phyloP scores from a whole-genome alignment of 35 echinoderm and acorn worm species.

The Stichopus chloronotus region DNA sequence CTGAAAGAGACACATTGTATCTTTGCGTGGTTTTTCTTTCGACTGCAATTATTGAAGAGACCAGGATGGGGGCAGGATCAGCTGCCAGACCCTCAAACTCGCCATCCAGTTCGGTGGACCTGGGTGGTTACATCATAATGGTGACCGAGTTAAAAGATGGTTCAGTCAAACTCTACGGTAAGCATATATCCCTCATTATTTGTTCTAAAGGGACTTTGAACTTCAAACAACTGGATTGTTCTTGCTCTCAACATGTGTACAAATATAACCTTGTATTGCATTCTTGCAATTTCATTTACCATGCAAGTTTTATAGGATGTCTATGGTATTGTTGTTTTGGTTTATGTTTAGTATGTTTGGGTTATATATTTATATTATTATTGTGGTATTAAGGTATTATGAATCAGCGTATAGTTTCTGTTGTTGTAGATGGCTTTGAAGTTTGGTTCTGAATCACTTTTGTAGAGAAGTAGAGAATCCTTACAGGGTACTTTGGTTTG shows the following conservation, averaged over 20 bases:
- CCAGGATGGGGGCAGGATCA: conserved; percentile 4
- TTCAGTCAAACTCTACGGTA: conserved; percentile 85
- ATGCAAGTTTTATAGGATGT: background rate
- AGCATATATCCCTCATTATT: conserved; percentile 18
- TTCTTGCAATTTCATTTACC: too few species aligned
- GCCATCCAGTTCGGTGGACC: conserved; percentile 64
- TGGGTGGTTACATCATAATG: conserved; percentile 89
- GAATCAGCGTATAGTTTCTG: too few species aligned
- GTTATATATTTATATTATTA: background rate
- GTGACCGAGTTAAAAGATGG: conserved; percentile 73
- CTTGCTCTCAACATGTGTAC: too few species aligned
- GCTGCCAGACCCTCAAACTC: conserved; percentile 25
- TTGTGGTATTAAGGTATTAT: background rate
- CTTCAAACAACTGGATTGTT: background rate
- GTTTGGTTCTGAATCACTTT: too few species aligned
- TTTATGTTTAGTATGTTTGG: background rate
- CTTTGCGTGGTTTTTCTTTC: too few species aligned
- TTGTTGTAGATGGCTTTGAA: too few species aligned
- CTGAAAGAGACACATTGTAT: too few species aligned
- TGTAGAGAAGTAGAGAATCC: too few species aligned
- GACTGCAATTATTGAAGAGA: too few species aligned
- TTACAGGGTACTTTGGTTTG: too few species aligned
- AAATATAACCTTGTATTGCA: too few species aligned
- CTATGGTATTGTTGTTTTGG: background rate
- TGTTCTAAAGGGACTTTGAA: background rate